phyloP scores from a whole-genome alignment of 2,888 invertebrate genomes.

The Coleophora deauratella region DNA sequence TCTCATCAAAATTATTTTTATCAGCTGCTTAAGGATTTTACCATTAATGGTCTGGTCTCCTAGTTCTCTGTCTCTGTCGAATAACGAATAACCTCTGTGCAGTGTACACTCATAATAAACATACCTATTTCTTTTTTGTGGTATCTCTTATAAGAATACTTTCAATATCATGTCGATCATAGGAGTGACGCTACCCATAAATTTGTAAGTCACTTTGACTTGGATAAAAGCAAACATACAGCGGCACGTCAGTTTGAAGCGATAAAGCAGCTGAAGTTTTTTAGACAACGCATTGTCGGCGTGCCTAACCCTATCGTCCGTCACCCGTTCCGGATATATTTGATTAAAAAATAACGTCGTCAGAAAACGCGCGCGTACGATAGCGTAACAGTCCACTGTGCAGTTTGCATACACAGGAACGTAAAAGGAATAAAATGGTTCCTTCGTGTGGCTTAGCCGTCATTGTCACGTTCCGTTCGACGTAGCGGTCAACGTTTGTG shows the following conservation, averaged over 20 bases:
- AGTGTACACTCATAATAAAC: too few species aligned
- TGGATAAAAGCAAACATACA: too few species aligned
- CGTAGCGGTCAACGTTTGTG: slow-evolving; percentile 39
- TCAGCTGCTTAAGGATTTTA: too few species aligned
- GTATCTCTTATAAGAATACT: too few species aligned
- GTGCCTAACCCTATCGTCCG: slow-evolving; percentile 64
- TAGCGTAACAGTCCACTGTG: slow-evolving; percentile 18
- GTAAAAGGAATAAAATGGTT: slow-evolving; percentile 63
- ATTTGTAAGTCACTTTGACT: too few species aligned
- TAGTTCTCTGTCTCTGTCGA: too few species aligned
- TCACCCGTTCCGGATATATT: slow-evolving; percentile 74
- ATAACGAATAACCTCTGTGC: too few species aligned
- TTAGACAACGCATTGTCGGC: slow-evolving; percentile 27
- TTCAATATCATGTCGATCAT: too few species aligned
- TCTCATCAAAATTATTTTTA: too few species aligned
- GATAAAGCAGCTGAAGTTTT: not conserved
- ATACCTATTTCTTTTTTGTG: too few species aligned
- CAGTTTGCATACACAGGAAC: slow-evolving; percentile 41
- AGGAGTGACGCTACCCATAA: too few species aligned
- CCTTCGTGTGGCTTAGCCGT: slow-evolving; percentile 58
- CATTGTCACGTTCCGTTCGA: slow-evolving; percentile 60
- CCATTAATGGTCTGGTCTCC: too few species aligned
- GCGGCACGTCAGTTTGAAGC: slow-evolving; percentile 1
- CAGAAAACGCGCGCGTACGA: slow-evolving; percentile 51
- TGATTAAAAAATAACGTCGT: slow-evolving; percentile 76